phyloP scores from a whole-genome alignment of 2,113 vertebrate species.

The Corythornis vintsioides region DNA sequence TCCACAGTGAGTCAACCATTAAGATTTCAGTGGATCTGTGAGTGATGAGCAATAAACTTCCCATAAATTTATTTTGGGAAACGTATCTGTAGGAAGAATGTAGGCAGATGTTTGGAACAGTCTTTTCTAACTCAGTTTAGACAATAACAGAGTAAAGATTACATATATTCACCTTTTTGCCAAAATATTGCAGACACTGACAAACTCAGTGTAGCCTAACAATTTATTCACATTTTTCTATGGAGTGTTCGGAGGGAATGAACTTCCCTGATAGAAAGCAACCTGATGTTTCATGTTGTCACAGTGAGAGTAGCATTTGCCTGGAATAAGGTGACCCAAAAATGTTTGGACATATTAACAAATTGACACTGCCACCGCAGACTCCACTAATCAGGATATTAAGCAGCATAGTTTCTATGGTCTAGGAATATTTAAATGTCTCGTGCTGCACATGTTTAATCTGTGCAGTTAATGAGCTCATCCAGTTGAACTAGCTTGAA shows the following conservation, averaged over 20 bases:
- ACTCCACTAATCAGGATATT: not conserved
- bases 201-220: not conserved
- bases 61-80: slow-evolving; percentile 20
- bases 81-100: slow-evolving; percentile 29
- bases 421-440: not conserved
- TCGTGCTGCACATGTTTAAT: not conserved
- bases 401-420: not conserved
- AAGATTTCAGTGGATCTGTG: not conserved
- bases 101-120: slow-evolving; percentile 7
- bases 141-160: slow-evolving; percentile 10
- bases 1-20: not conserved
- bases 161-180: not conserved
- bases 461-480: not conserved
- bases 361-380: not conserved
- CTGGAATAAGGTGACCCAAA: not conserved
- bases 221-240: slow-evolving; percentile 37
- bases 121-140: slow-evolving; percentile 10
- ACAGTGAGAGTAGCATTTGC: not conserved
- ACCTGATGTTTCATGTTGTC: not conserved
- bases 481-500: not conserved
- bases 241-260: not conserved
- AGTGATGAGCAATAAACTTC: not conserved
- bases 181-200: slow-evolving; percentile 37
- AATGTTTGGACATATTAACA: not conserved
- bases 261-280: not conserved